Percentiles rank a stretch among this genome's conserved stretches.
Conservation (phyloP, 1,140 invertebrate species). For the Seison nebaliae region DNA sequence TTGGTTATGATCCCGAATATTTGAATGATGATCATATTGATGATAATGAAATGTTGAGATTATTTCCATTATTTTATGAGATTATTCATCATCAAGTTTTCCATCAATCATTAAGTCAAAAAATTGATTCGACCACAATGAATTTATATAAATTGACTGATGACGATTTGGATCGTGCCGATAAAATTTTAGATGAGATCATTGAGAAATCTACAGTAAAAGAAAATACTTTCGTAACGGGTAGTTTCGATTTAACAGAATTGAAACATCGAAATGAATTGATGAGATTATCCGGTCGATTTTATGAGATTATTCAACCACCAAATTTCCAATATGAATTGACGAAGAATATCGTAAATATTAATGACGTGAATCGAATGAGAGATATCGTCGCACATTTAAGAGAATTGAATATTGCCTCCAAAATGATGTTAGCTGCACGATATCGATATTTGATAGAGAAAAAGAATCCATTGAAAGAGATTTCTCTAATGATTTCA, state of each 20-base stretch:
- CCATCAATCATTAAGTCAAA: not conserved
- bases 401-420: constrained; percentile 26
- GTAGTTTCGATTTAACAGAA: constrained; percentile 11
- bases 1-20: constrained; percentile 1
- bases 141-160: constrained; percentile 1
- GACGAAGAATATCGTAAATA: constrained; percentile 22
- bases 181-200: not conserved
- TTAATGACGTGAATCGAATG: constrained; percentile 19
- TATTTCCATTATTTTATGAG: not conserved
- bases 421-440: constrained; percentile 24
- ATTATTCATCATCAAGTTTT: not conserved
- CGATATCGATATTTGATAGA: constrained; percentile 16
- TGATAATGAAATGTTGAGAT: not conserved
- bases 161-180: not conserved
- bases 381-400: constrained; percentile 21
- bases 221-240: constrained; percentile 15
- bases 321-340: constrained; percentile 26
- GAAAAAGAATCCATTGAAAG: constrained; percentile 16
- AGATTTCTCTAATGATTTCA: constrained; percentile 31
- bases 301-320: constrained; percentile 28
- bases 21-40: not conserved
- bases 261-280: constrained; percentile 19
- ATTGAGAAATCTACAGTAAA: constrained; percentile 8
- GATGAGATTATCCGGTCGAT: constrained; percentile 28
- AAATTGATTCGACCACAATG: not conserved